Evolutionary conservation across 2,888 invertebrate species (phyloP), one percentile per base, ranked within the genome.

Genomic region (Rhingia campestris): DNA sequence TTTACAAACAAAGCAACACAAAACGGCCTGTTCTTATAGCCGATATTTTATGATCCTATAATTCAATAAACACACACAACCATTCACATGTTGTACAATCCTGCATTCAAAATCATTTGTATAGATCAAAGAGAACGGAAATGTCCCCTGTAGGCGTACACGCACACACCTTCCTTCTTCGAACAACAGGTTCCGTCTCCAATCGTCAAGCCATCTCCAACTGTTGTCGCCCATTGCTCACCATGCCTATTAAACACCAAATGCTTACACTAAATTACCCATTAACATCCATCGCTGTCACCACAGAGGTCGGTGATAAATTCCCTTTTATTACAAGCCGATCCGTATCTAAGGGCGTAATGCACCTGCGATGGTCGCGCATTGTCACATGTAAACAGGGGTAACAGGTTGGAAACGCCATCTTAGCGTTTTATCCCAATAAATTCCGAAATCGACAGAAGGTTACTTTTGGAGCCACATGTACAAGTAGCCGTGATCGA

Each of bases 281-380:
- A 84, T 80, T 84, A 79, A 84, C 84, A 84, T 79, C 64, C 43
- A 66, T 84, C 80, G 74, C 74, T 84, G 84, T 84, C 84, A 84
- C 80, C 84, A 84, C 35, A 69, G 61, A 33, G 80, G 59, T 49
- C 53, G 79, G 37, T 66, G 64, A 75, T 80, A 80, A 84, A 84
- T 80, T 84, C 37, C 41, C 14, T 6, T 80, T 80, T 84, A 84
- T 84, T 74, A 84, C 80, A 59, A 66, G 49, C 39, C 80, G 80
- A 80, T 84, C 39, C 53, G 64, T 80, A 80, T 84, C 84, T 69
- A 70, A 61, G 80, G 80, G 80, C 80, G 80, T 69, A 75, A 59
- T 84, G 80, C 84, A 84, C 84, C 84, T 84, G 84, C 74, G 64
- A 47, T 63, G 41, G 41, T 54, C 54, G 72, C 35, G 61, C 47